A percentile compares a stretch with the other conserved stretches of the same genome.
Evolutionary conservation across 2,888 invertebrate genomes (phyloP).

Genomic region (Cerastis leucographa): DNA sequence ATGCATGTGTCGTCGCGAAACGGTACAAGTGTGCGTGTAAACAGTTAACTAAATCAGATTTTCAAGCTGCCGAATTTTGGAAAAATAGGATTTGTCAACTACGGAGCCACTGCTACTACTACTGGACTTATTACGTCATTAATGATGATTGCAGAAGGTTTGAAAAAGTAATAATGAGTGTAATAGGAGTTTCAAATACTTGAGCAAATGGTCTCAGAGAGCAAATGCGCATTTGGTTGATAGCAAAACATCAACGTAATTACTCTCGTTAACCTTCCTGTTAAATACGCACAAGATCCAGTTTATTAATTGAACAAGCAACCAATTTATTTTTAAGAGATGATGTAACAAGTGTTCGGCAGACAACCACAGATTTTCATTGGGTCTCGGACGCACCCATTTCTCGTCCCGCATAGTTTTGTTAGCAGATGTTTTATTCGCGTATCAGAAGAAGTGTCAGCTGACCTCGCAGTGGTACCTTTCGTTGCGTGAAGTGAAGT

Average conservation of each 20-base stretch:
- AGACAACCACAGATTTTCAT: constrained; percentile 72
- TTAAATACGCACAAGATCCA: constrained; percentile 50
- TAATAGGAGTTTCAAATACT: not conserved
- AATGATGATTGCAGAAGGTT: not conserved
- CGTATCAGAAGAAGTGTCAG: constrained; percentile 45
- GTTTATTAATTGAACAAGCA: constrained; percentile 68
- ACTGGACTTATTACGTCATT: not conserved
- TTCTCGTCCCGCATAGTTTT: constrained; percentile 64
- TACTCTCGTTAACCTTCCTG: constrained; percentile 51
- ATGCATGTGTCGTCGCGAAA: constrained; percentile 53
- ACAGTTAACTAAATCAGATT: constrained; percentile 30
- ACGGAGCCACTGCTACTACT: not conserved
- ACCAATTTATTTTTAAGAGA: constrained; percentile 72
- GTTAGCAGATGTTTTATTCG: constrained; percentile 65
- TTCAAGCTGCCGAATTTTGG: not conserved
- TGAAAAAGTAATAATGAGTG: not conserved
- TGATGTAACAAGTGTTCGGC: constrained; percentile 73
- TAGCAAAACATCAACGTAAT: constrained; percentile 42
- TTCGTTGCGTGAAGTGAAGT: no score
- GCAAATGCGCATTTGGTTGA: constrained; percentile 34
- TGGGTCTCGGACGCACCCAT: constrained; percentile 66
- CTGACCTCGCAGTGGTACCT: constrained; percentile 39
- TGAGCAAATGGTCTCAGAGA: not conserved
- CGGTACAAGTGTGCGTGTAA: constrained; percentile 26
- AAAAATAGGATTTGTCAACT: not conserved